These are phyloP conservation scores for Styela plicata DNA, from an alignment of 23 tunicate species.

Conservation along the genomic window DNA sequence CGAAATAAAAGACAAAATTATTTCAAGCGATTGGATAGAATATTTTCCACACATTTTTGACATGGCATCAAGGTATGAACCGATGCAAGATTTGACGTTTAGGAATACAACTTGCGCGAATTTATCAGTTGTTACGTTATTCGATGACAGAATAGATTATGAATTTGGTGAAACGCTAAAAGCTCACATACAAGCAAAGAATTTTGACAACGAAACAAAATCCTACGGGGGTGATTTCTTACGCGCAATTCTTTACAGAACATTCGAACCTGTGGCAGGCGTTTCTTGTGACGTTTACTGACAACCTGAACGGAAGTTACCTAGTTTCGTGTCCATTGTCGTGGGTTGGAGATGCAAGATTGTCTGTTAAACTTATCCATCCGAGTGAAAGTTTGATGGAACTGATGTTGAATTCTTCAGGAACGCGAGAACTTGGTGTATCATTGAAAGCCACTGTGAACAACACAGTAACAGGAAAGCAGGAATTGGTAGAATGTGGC, in stretches of 20 bases:
- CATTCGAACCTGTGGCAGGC: conserved; percentile 11
- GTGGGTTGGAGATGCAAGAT: conserved; percentile 6
- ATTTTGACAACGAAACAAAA: conserved; percentile 11
- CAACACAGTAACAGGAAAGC: neutral
- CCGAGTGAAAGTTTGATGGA: conserved; percentile 20
- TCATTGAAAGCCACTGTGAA: neutral
- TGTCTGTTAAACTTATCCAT: conserved; percentile 26
- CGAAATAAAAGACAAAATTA: neutral
- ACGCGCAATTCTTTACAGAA: conserved; percentile 15
- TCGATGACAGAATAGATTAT: neutral
- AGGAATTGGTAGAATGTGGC: neutral
- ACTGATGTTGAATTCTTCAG: neutral
- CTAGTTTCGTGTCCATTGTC: conserved; percentile 24
- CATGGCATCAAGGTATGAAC: neutral
- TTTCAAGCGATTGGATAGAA: neutral
- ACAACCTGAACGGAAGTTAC: conserved; percentile 42
- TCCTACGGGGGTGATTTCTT: conserved; percentile 42
- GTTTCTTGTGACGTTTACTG: conserved; percentile 26
- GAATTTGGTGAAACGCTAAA: conserved; percentile 22
- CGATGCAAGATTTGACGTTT: neutral
- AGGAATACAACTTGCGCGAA: neutral
- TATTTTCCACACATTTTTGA: neutral
- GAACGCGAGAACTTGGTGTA: neutral
- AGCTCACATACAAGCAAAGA: conserved; percentile 7
- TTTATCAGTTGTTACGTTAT: neutral